A percentile compares a stretch with the other conserved stretches of the same genome.
Evolutionary conservation across 92 coral and sea anemone species (phyloP).

Genomic region (Meandrina meandrites): DNA sequence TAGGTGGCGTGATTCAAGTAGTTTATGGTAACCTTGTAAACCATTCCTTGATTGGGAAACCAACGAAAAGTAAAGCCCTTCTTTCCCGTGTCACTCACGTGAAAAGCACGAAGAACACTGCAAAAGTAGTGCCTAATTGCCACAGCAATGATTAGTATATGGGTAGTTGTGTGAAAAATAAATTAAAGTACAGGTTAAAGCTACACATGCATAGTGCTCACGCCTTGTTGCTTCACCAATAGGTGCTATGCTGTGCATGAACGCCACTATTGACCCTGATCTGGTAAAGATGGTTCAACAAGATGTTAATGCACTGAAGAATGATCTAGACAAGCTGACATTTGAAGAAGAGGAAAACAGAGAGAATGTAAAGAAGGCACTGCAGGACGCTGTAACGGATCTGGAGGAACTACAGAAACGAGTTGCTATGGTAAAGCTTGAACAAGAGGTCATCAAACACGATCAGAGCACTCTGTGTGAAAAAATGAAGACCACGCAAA

Average conservation of each 20-base stretch:
- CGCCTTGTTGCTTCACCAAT: not conserved
- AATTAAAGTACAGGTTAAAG: not conserved
- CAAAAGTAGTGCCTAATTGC: too few relatives aligned
- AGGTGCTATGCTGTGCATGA: conserved; percentile 28
- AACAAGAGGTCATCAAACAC: not conserved
- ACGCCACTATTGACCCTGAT: conserved; percentile 11
- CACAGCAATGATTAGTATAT: too few relatives aligned
- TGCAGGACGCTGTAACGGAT: not conserved
- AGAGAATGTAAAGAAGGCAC: not conserved
- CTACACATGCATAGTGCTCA: not conserved
- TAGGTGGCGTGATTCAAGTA: not conserved
- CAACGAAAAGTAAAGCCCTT: not conserved
- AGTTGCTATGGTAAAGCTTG: not conserved
- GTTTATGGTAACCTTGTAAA: not conserved
- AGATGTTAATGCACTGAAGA: conserved; percentile 3
- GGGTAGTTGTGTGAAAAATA: too few relatives aligned
- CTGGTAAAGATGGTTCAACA: conserved; percentile 19
- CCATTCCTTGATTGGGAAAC: not conserved
- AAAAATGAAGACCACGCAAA: not conserved
- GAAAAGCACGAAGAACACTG: not conserved
- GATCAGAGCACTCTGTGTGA: not conserved
- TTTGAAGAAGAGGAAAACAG: conserved; percentile 22
- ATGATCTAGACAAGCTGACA: conserved; percentile 35
- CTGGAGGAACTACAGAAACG: conserved; percentile 1
- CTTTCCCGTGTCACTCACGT: not conserved